Conservation (phyloP, 2,888 invertebrate species). For the Acrobeloides nanus region DNA sequence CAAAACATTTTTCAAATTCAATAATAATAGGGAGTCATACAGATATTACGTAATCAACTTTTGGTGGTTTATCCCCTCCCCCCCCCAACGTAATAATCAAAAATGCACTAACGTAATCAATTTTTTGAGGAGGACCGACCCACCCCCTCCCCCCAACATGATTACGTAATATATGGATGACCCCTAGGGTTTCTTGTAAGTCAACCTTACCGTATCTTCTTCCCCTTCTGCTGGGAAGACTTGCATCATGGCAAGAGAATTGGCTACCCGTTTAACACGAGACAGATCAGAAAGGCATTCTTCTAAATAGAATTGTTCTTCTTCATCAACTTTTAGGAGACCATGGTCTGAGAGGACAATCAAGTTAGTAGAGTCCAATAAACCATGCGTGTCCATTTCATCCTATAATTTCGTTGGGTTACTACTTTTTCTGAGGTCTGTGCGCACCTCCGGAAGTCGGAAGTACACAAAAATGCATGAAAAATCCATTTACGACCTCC, state of each 20-base stretch:
- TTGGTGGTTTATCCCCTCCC: no score
- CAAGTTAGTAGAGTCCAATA: constrained; percentile 45
- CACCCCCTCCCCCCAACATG: no score
- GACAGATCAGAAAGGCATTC: constrained; percentile 49
- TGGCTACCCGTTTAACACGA: constrained; percentile 43
- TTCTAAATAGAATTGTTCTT: constrained; percentile 50
- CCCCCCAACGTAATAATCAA: no score
- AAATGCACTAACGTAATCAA: no score
- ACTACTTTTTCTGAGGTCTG: not conserved
- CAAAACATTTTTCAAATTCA: no score
- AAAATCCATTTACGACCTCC: no score
- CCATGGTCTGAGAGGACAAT: constrained; percentile 50
- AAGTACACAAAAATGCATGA: no score
- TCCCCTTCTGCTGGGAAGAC: constrained; percentile 45
- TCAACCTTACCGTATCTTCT: constrained; percentile 32
- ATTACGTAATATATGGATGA: not conserved
- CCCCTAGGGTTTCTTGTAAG: not conserved
- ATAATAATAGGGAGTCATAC: no score
- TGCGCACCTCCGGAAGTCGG: no score
- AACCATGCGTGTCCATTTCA: constrained; percentile 33
- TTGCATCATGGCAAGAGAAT: constrained; percentile 44
- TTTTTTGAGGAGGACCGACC: no score
- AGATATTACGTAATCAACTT: no score
- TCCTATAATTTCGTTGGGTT: constrained; percentile 28
- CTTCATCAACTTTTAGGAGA: constrained; percentile 38